phyloP scores from a whole-genome alignment of 2,888 invertebrate species.

The Aphodius granarius region DNA sequence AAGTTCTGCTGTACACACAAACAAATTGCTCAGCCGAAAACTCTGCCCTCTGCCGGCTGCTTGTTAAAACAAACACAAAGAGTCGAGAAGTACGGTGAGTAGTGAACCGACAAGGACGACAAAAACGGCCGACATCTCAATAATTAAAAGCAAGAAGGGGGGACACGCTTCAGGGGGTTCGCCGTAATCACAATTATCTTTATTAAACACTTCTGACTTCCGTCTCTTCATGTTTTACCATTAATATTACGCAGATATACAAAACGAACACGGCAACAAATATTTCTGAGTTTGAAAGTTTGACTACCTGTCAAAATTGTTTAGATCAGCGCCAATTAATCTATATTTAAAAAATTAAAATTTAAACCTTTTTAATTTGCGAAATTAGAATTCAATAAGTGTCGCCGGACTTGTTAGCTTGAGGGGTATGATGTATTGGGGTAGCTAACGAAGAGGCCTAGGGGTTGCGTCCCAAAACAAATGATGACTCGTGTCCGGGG shows the following conservation, averaged over 20 bases:
- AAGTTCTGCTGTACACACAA: not conserved
- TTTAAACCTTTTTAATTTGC: too few species aligned
- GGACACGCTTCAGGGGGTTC: not conserved
- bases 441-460: not conserved
- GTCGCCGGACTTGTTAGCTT: not conserved
- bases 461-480: not conserved
- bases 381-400: not conserved
- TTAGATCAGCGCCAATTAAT: not conserved
- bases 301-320: too few species aligned
- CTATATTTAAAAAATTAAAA: not conserved
- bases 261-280: too few species aligned
- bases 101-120: not conserved
- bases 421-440: not conserved
- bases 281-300: too few species aligned
- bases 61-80: not conserved
- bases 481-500: not conserved
- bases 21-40: not conserved
- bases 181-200: constrained; percentile 27
- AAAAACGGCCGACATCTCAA: constrained; percentile 5
- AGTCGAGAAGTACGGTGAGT: not conserved
- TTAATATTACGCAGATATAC: not conserved
- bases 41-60: not conserved
- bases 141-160: constrained; percentile 18
- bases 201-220: constrained; percentile 22
- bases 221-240: not conserved